A percentile compares a stretch with the other conserved stretches of the same genome.
Conservation (phyloP, 2,113 vertebrate genomes). For the Ophthalmolycus amberensis region DNA sequence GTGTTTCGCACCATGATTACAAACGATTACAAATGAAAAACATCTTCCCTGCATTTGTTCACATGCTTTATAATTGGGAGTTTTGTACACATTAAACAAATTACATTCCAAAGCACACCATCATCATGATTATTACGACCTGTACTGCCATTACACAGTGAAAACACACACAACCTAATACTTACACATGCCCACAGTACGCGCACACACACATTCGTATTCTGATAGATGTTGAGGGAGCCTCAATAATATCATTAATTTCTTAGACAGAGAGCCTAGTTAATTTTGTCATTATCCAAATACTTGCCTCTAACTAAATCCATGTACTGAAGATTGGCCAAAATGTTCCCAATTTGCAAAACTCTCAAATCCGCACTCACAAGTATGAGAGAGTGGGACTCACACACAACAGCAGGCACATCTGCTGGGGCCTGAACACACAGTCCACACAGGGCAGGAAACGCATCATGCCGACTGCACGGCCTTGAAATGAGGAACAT, state of each 20-base stretch:
- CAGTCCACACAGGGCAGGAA: constrained; percentile 69
- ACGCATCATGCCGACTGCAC: constrained; percentile 64
- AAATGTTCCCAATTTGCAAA: constrained; percentile 29
- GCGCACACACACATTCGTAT: neutral
- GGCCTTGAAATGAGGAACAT: constrained; percentile 80
- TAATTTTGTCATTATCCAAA: constrained; percentile 2
- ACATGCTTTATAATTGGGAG: neutral
- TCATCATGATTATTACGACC: constrained; percentile 28
- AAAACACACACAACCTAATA: constrained; percentile 22
- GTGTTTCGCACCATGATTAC: neutral
- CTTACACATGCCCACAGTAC: neutral
- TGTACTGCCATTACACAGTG: constrained; percentile 7
- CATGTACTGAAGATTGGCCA: neutral
- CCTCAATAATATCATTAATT: constrained; percentile 1
- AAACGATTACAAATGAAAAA: neutral
- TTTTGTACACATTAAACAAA: constrained; percentile 14
- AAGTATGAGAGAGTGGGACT: neutral
- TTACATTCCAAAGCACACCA: constrained; percentile 10
- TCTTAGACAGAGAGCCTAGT: neutral
- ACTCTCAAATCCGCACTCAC: neutral
- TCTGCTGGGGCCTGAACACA: constrained; percentile 63
- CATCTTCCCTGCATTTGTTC: neutral
- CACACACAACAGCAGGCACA: constrained; percentile 40
- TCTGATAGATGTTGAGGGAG: neutral
- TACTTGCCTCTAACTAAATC: neutral